phyloP scores from a whole-genome alignment of 1,140 invertebrate genomes.

The Drosophila grimshawi region DNA sequence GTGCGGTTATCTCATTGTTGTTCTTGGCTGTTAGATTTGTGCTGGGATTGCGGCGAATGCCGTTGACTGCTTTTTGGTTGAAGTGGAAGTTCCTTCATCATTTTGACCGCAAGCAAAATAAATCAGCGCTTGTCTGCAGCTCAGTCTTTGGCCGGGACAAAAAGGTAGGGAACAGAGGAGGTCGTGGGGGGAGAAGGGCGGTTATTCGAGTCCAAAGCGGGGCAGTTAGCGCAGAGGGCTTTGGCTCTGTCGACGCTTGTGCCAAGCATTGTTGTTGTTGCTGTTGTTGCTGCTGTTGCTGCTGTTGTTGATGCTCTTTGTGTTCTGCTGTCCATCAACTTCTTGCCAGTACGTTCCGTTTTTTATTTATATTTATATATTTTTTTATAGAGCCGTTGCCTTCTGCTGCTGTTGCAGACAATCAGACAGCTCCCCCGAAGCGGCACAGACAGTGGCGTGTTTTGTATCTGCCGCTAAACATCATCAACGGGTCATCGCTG shows the following conservation, averaged over 20 bases:
- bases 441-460: conserved; percentile 57
- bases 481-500: conserved; percentile 68
- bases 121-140: conserved; percentile 76
- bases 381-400: conserved; percentile 37
- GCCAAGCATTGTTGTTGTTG: conserved; percentile 27
- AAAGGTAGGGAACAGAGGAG: neutral
- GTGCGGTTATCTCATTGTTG: neutral
- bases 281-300: conserved; percentile 11
- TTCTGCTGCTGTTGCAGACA: conserved; percentile 9
- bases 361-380: conserved; percentile 35
- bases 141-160: conserved; percentile 32
- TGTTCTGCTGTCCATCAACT: conserved; percentile 62
- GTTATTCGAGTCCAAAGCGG: no score
- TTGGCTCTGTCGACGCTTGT: conserved; percentile 54
- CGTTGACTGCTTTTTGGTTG: conserved; percentile 15
- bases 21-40: conserved; percentile 56
- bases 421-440: conserved; percentile 36
- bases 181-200: conserved; percentile 1
- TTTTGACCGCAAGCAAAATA: conserved; percentile 76
- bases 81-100: conserved; percentile 66
- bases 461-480: conserved; percentile 59
- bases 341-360: conserved; percentile 38
- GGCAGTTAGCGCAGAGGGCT: neutral
- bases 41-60: conserved; percentile 46
- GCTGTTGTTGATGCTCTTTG: conserved; percentile 26